These are phyloP conservation scores for Halictus ligatus DNA, from an alignment of 2,888 invertebrate genomes.

Conservation along the genomic window DNA sequence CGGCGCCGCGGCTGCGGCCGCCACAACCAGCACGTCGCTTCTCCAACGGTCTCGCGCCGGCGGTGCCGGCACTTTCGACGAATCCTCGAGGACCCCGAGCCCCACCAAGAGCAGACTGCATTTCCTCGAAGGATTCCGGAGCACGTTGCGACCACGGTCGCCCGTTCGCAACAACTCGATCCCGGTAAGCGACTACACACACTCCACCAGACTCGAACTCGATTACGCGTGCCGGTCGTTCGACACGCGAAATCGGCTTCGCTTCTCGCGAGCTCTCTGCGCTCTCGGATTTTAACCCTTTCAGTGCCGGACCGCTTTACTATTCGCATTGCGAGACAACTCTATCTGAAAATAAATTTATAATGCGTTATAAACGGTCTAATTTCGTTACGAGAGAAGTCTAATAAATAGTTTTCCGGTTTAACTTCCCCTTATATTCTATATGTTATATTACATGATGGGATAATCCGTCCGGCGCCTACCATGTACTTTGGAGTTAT, in stretches of 20 bases:
- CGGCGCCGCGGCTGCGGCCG: neutral
- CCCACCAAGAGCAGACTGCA: constrained; percentile 85
- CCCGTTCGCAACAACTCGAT: constrained; percentile 81
- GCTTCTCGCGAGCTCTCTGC: neutral
- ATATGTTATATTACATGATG: too few relatives aligned
- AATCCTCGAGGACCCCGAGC: constrained; percentile 81
- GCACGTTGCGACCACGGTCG: constrained; percentile 85
- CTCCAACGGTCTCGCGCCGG: constrained; percentile 76
- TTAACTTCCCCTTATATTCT: too few relatives aligned
- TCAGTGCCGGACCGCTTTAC: too few relatives aligned
- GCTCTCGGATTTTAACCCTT: too few relatives aligned
- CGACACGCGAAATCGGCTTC: neutral
- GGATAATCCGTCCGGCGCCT: too few relatives aligned
- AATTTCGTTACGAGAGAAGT: too few relatives aligned
- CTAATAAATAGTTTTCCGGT: too few relatives aligned
- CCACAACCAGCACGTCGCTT: constrained; percentile 52
- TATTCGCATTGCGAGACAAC: too few relatives aligned
- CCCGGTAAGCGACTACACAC: constrained; percentile 79
- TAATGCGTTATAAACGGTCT: too few relatives aligned
- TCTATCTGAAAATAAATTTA: too few relatives aligned
- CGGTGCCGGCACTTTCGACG: constrained; percentile 60
- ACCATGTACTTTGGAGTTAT: too few relatives aligned
- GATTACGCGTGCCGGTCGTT: neutral
- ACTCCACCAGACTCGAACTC: constrained; percentile 10
- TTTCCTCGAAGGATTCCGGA: constrained; percentile 88